Evolutionary conservation across 2,797 vertebrate species (phyloP).

Genomic region (Sylvia borin): DNA sequence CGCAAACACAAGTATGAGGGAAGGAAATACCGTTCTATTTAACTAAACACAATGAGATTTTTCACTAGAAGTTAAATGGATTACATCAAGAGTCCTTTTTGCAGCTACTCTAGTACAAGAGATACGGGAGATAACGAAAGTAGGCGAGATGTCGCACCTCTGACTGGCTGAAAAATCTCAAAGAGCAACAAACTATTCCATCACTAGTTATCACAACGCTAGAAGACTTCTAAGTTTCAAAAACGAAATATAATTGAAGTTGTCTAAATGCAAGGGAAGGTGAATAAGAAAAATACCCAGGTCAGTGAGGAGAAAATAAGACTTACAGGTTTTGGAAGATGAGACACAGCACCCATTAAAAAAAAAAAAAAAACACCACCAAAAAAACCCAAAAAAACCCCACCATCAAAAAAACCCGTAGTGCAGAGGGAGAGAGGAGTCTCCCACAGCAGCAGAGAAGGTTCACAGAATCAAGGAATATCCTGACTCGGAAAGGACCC

Average conservation of each 20-base stretch:
- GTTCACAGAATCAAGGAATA: not conserved
- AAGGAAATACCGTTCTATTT: not conserved
- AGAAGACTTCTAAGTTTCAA: not conserved
- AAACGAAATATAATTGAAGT: not conserved
- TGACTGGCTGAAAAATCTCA: not conserved
- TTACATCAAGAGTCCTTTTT: not conserved
- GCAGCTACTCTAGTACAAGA: not conserved
- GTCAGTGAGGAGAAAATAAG: not conserved
- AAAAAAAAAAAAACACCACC: not conserved
- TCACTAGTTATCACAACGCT: not conserved
- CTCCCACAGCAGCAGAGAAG: no score
- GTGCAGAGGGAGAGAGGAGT: not conserved
- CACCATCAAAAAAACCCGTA: fast-evolving
- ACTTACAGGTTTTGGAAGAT: not conserved
- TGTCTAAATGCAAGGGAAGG: not conserved
- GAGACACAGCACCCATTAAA: not conserved
- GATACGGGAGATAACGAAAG: not conserved
- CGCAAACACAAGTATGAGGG: not conserved
- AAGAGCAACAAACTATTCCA: not conserved
- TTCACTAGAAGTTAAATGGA: not conserved
- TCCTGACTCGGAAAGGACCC: not conserved
- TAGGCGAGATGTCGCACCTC: not conserved
- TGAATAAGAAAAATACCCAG: not conserved
- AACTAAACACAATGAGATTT: not conserved
- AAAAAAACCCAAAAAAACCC: not conserved